Evolutionary conservation across 2,113 vertebrate genomes (phyloP).

Genomic region (Romanogobio albipinnatus): DNA sequence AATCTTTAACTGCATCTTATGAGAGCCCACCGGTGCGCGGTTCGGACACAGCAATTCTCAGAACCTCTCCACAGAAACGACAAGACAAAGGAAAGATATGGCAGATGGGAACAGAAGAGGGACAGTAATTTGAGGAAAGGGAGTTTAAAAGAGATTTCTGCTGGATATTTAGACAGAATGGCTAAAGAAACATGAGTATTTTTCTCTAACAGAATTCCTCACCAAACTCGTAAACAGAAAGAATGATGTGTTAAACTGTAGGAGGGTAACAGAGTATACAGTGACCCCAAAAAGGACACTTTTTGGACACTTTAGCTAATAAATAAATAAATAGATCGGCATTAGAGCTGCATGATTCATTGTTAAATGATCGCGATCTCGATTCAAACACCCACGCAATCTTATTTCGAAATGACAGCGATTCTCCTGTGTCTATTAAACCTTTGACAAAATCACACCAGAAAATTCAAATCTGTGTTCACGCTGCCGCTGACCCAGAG

Average conservation of each 20-base stretch:
- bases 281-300: too few relatives aligned
- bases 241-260: background rate
- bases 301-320: too few relatives aligned
- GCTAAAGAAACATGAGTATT: slow-evolving; percentile 14
- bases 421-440: too few relatives aligned
- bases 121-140: slow-evolving; percentile 76
- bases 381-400: too few relatives aligned
- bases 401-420: too few relatives aligned
- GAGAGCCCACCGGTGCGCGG: slow-evolving; percentile 81
- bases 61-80: slow-evolving; percentile 78
- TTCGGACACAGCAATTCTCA: slow-evolving; percentile 85
- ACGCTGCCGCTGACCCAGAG: too few relatives aligned
- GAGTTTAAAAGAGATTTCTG: slow-evolving; percentile 72
- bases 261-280: background rate
- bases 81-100: slow-evolving; percentile 6
- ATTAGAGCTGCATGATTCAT: too few relatives aligned
- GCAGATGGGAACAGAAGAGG: slow-evolving; percentile 66
- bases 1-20: slow-evolving; percentile 80
- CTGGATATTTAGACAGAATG: slow-evolving; percentile 64
- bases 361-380: too few relatives aligned
- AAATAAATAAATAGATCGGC: too few relatives aligned
- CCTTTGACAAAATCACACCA: too few relatives aligned
- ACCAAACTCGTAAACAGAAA: slow-evolving; percentile 9
- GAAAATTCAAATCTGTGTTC: too few relatives aligned
- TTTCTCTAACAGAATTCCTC: background rate